Evolutionary conservation across 2,888 invertebrate species (phyloP).

Genomic region (Rhabditoides inermis): DNA sequence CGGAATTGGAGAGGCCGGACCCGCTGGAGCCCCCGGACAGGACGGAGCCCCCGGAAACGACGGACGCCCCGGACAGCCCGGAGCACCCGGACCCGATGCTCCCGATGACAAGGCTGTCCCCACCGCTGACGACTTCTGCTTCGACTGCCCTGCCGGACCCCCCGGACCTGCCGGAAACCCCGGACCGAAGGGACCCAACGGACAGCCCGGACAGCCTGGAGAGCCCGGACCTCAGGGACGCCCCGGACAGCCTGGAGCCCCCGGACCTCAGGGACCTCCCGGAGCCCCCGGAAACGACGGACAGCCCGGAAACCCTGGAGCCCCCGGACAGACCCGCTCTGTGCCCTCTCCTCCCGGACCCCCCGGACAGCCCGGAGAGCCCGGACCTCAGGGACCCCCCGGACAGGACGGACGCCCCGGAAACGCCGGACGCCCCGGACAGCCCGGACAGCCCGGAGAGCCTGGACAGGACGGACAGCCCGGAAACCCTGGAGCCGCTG

Average conservation of each 20-base stretch:
- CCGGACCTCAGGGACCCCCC: slow-evolving; percentile 35
- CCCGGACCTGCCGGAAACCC: slow-evolving; percentile 36
- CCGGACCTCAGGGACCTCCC: too few species aligned
- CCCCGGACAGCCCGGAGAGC: too few species aligned
- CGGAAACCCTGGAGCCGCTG: slow-evolving; percentile 32
- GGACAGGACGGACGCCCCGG: slow-evolving; percentile 34
- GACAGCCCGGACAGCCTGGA: slow-evolving; percentile 32
- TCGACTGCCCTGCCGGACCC: slow-evolving; percentile 35
- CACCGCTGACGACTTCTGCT: slow-evolving; percentile 29
- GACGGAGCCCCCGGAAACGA: slow-evolving; percentile 31
- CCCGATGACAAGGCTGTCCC: slow-evolving; percentile 23
- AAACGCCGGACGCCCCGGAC: slow-evolving; percentile 29
- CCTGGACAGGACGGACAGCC: slow-evolving; percentile 33
- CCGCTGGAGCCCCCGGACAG: slow-evolving; percentile 27
- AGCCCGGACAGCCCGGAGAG: slow-evolving; percentile 22
- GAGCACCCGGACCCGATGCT: slow-evolving; percentile 35
- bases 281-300: too few species aligned
- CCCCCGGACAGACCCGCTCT: too few species aligned
- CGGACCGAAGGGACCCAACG: slow-evolving; percentile 36
- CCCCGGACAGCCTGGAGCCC: slow-evolving; percentile 30
- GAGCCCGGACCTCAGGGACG: slow-evolving; percentile 32
- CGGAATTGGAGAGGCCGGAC: slow-evolving; percentile 28
- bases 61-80: slow-evolving; percentile 31
- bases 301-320: too few species aligned
- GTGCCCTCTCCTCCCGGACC: too few species aligned